Conservation (phyloP, 30 jellyfish, hydroid and myxozoan species). For the Haliclystus octoradiatus region DNA sequence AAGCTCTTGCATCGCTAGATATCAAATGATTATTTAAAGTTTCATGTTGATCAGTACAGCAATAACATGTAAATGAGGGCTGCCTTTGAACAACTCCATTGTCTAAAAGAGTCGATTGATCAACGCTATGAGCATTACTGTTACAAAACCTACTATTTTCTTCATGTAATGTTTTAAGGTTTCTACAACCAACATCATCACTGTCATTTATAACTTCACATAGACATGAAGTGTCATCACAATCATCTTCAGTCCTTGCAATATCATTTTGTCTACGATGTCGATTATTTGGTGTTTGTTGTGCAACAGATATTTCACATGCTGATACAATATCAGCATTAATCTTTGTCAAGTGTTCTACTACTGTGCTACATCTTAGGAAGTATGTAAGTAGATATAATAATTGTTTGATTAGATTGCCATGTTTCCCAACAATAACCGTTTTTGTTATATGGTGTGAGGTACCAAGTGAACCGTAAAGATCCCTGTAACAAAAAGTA, state of each 20-base stretch:
- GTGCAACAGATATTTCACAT: not conserved
- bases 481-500: slow-evolving; percentile 43
- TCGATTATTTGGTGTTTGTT: not conserved
- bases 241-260: not conserved
- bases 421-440: slow-evolving; percentile 71
- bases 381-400: slow-evolving; percentile 62
- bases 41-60: slow-evolving; percentile 41
- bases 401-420: slow-evolving; percentile 53
- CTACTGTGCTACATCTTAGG: slow-evolving; percentile 76
- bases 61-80: slow-evolving; percentile 55
- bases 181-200: not conserved
- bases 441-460: slow-evolving; percentile 74
- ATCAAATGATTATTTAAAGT: too few species aligned
- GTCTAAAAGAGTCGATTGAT: not conserved
- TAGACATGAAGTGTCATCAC: not conserved
- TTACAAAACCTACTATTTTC: too few species aligned
- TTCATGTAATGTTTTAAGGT: not conserved
- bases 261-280: not conserved
- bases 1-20: not conserved
- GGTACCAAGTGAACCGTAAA: slow-evolving; percentile 75
- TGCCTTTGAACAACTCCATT: not conserved
- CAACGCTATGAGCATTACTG: too few species aligned
- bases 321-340: slow-evolving; percentile 1
- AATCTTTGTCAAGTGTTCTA: slow-evolving; percentile 36
- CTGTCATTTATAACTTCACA: not conserved